Percentiles rank a stretch among this genome's conserved stretches.
These are phyloP conservation scores for Callyntrura sp. DNA, from an alignment of 2,888 invertebrate species.

Conservation along the genomic window DNA sequence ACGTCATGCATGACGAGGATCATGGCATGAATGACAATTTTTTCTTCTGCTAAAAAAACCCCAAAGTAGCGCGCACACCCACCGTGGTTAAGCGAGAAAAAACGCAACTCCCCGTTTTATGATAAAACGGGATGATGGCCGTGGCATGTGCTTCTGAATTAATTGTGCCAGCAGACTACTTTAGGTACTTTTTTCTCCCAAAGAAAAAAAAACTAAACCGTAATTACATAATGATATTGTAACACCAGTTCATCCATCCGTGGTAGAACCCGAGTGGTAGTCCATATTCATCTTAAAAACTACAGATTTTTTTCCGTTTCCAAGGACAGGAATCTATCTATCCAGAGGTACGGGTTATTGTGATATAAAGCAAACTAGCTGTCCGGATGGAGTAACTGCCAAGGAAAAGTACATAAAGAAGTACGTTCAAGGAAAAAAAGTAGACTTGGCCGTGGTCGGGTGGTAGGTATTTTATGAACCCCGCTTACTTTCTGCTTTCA, in stretches of 20 bases:
- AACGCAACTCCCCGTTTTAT: neutral
- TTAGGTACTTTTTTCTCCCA: neutral
- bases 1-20: slow-evolving; percentile 35
- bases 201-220: slow-evolving; percentile 30
- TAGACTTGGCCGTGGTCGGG: slow-evolving; percentile 31
- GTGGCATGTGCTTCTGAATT: neutral
- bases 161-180: neutral
- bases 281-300: neutral
- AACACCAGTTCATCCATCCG: slow-evolving; percentile 41
- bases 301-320: too few relatives aligned
- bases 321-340: neutral
- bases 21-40: slow-evolving; percentile 51
- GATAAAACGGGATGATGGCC: neutral
- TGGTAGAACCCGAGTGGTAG: neutral
- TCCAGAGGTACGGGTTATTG: neutral
- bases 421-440: neutral
- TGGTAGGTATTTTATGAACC: slow-evolving; percentile 15
- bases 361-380: neutral
- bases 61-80: neutral
- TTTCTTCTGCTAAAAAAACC: neutral
- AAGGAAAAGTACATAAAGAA: neutral
- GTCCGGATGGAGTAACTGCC: neutral
- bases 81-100: neutral
- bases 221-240: slow-evolving; percentile 68
- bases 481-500: neutral